Evolutionary conservation across 2,797 vertebrate species (phyloP).

Genomic region (Pempheris klunzingeri): DNA sequence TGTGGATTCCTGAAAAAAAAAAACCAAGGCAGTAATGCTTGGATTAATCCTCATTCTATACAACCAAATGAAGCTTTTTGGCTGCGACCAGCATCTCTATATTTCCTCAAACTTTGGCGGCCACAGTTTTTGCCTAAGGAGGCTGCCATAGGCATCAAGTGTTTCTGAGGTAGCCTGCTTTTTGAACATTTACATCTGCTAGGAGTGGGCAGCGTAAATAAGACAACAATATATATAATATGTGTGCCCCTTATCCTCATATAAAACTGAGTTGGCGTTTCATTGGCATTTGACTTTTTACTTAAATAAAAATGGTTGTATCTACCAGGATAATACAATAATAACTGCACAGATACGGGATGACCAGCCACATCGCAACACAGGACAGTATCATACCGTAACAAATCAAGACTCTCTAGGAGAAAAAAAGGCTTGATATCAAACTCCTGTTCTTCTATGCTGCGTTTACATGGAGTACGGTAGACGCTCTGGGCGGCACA

Average conservation of each 20-base stretch:
- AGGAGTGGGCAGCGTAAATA: not conserved
- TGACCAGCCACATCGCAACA: not conserved
- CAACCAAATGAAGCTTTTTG: not conserved
- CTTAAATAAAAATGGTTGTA: conserved; percentile 5
- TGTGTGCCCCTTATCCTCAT: not conserved
- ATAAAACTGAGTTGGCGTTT: not conserved
- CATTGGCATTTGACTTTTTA: conserved; percentile 1
- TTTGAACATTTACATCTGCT: not conserved
- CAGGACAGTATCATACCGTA: not conserved
- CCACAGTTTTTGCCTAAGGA: too few relatives aligned
- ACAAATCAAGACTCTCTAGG: not conserved
- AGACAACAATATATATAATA: not conserved
- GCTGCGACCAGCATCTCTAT: too few relatives aligned
- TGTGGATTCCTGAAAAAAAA: conserved; percentile 1
- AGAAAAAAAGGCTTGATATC: not conserved
- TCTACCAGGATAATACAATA: not conserved
- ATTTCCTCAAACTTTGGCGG: too few relatives aligned
- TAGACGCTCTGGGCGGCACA: too few relatives aligned
- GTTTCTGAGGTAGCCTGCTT: too few relatives aligned
- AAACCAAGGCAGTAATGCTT: not conserved
- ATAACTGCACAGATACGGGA: not conserved
- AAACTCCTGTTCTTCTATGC: not conserved
- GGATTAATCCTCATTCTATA: not conserved
- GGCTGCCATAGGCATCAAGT: too few relatives aligned
- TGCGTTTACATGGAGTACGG: too few relatives aligned